Evolutionary conservation across 2,797 vertebrate genomes (phyloP), one percentile per base, ranked within the genome.

Genomic region (Rhinella marina): DNA sequence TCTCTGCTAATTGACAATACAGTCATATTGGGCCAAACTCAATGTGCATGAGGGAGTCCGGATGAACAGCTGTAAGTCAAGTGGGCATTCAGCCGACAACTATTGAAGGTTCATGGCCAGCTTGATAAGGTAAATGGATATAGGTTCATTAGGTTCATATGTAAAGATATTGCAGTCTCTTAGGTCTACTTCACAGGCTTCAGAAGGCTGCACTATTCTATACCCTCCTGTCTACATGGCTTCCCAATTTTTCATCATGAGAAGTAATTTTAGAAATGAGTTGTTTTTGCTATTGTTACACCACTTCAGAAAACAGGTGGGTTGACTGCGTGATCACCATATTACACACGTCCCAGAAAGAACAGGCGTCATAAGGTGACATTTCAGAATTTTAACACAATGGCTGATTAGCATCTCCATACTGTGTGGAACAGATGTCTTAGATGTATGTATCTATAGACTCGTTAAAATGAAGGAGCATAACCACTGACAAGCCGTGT

Each of bases 361-460:
- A 13, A 64, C 14, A 77, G 48, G 41, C 11, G 27, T 56, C 21
- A 48, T 62, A 77, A 29, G 17, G 56, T 75, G 82, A 21, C 82
- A 52, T 76, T 76, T 76, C 21, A 19, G 29, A 32, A 52, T 32
- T 29, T 27, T 57, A 59, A 64, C 83, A 85, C 72, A 85, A 85
- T 85, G 61, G 32, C 57, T n/a, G 23, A 85, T 62, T 76, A 85
- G 32, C 72, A 75, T 62, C 72, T 52, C n/a, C 41, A 59, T 52
- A 17, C 32, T 19, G n/a, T 19, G 27, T 41, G 16, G 59, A 85
- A 17, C 32, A 64, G 16, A 76, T 61, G 59, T 50, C 29, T 81
- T 10, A 66, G 21, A 23, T 25, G 12, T n/a, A 64, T 48, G n/a
- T 81, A 76, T 76, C 10, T 76, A 76, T 76, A 52, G 4, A 61